Conservation (phyloP, 1,140 invertebrate genomes). For the Drosophila obscura region DNA sequence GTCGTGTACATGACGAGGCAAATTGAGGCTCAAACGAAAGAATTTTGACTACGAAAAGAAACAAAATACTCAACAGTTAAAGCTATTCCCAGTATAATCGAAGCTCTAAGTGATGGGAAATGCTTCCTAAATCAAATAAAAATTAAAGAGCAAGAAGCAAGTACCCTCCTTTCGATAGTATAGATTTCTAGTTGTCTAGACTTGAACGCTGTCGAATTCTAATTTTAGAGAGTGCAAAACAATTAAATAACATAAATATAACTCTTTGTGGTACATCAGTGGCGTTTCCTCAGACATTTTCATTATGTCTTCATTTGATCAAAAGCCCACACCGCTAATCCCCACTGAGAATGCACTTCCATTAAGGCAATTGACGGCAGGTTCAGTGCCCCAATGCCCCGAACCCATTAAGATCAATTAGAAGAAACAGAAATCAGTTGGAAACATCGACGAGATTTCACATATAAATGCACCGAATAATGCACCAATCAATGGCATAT, state of each 20-base stretch:
- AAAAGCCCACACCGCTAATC: slow-evolving; percentile 57
- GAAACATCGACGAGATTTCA: slow-evolving; percentile 36
- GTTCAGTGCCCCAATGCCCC: slow-evolving; percentile 32
- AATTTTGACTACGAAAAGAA: too few species aligned
- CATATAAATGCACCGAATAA: slow-evolving; percentile 46
- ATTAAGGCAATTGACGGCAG: slow-evolving; percentile 59
- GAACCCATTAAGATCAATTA: slow-evolving; percentile 65
- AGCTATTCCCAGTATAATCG: too few species aligned
- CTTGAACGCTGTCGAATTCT: too few species aligned
- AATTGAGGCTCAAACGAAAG: too few species aligned
- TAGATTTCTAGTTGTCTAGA: too few species aligned
- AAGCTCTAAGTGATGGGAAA: too few species aligned
- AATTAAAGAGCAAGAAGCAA: too few species aligned
- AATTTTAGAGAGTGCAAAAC: background rate
- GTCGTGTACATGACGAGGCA: too few species aligned
- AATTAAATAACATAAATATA: background rate
- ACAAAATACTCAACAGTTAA: too few species aligned
- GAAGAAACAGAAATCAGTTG: slow-evolving; percentile 11
- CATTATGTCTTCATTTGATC: slow-evolving; percentile 27
- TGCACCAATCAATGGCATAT: slow-evolving; percentile 18
- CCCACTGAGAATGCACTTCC: slow-evolving; percentile 48
- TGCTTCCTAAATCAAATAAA: too few species aligned
- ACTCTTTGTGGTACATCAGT: background rate
- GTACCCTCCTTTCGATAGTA: too few species aligned
- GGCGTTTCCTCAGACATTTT: background rate